Conservation (phyloP, 2,797 vertebrate genomes). For the Poeciliopsis presidionis region DNA sequence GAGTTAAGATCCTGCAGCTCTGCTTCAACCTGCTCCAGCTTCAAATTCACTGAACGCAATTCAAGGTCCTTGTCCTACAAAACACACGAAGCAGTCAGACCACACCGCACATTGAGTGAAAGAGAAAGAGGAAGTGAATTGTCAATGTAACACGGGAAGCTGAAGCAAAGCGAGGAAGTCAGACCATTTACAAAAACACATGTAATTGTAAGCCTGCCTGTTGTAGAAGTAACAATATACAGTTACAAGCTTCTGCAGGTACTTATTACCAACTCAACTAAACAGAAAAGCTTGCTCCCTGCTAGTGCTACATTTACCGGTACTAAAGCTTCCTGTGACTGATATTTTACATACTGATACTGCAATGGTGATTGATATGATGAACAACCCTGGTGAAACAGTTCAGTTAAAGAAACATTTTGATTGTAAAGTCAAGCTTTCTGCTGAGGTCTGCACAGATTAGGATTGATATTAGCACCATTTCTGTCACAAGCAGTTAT, state of each 20-base stretch:
- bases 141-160: neutral
- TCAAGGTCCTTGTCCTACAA: slow-evolving; percentile 93
- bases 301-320: no score
- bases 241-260: neutral
- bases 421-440: neutral
- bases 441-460: neutral
- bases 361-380: neutral
- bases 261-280: no score
- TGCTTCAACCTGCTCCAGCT: slow-evolving; percentile 88
- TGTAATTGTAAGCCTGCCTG: neutral
- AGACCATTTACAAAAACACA: neutral
- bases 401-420: neutral
- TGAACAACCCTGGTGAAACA: neutral
- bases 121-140: slow-evolving; percentile 4
- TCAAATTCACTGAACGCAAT: slow-evolving; percentile 86
- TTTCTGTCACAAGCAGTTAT: neutral
- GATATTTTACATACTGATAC: neutral
- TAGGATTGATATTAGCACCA: neutral
- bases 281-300: no score
- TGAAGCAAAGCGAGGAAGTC: slow-evolving; percentile 4
- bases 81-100: slow-evolving; percentile 2
- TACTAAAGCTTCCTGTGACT: neutral
- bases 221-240: neutral
- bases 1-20: slow-evolving; percentile 96
- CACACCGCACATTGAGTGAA: neutral